Conservation (phyloP, 2,797 vertebrate genomes). For the Pangasius djambal region DNA sequence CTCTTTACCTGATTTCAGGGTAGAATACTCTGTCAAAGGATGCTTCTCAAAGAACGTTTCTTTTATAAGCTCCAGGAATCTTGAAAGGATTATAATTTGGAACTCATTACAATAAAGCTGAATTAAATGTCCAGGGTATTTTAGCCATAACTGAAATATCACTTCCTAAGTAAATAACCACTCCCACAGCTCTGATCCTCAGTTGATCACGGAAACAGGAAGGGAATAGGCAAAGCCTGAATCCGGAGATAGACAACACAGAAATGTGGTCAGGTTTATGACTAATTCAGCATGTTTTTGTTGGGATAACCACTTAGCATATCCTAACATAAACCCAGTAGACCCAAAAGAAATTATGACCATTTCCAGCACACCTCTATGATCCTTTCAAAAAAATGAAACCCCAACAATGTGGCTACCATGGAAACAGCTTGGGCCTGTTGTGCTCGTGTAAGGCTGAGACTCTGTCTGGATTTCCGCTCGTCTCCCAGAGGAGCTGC, state of each 20-base stretch:
- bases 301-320: not conserved
- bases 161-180: not conserved
- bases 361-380: constrained; percentile 35
- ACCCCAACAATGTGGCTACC: constrained; percentile 48
- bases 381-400: constrained; percentile 40
- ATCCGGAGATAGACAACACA: not conserved
- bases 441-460: constrained; percentile 55
- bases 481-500: constrained; percentile 50
- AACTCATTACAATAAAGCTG: not conserved
- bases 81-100: constrained; percentile 12
- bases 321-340: not conserved
- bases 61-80: not conserved
- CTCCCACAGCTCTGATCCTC: constrained; percentile 11
- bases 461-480: constrained; percentile 53
- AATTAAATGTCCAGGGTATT: not conserved
- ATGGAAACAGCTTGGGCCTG: constrained; percentile 55
- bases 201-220: constrained; percentile 45
- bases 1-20: constrained; percentile 21
- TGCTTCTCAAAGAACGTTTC: constrained; percentile 28
- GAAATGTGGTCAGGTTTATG: not conserved
- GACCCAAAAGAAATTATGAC: not conserved
- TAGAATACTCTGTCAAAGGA: constrained; percentile 31
- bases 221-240: constrained; percentile 25
- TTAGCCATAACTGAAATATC: not conserved
- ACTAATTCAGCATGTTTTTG: not conserved